phyloP scores from a whole-genome alignment of 2,113 vertebrate genomes.

The Saimiri boliviensis region DNA sequence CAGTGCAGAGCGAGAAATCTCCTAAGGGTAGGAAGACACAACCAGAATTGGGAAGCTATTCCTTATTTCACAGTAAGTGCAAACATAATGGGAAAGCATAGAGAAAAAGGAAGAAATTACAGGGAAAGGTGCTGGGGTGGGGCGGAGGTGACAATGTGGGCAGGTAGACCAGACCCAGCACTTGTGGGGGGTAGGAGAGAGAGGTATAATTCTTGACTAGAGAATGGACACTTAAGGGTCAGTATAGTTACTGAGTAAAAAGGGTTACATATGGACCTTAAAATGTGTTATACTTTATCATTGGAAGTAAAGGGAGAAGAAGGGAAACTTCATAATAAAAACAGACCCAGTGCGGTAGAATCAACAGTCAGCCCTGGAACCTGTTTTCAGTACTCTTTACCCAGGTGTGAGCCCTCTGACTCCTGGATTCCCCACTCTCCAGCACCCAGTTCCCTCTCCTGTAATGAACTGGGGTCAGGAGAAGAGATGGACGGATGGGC shows the following conservation, averaged over 20 bases:
- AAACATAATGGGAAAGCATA: too few relatives aligned
- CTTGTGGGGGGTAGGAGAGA: too few relatives aligned
- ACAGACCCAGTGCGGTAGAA: background rate
- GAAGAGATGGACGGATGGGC: background rate
- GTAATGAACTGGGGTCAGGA: background rate
- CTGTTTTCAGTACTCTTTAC: background rate
- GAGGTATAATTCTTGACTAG: too few relatives aligned
- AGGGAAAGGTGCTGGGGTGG: too few relatives aligned
- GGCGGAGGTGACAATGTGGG: too few relatives aligned
- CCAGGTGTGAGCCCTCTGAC: background rate
- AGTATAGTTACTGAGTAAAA: background rate
- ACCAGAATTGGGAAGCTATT: too few relatives aligned
- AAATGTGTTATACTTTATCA: background rate
- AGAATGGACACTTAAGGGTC: too few relatives aligned
- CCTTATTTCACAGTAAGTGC: too few relatives aligned
- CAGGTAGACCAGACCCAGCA: too few relatives aligned
- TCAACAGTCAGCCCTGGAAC: background rate
- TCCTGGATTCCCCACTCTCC: background rate
- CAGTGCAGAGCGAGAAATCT: too few relatives aligned
- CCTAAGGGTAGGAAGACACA: too few relatives aligned
- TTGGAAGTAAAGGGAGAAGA: background rate
- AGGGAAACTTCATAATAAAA: background rate
- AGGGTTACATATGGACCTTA: background rate
- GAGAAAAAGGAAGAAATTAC: too few relatives aligned
- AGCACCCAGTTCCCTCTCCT: background rate